phyloP scores from a whole-genome alignment of 92 coral and sea anemone species.

The Galaxea fascicularis region DNA sequence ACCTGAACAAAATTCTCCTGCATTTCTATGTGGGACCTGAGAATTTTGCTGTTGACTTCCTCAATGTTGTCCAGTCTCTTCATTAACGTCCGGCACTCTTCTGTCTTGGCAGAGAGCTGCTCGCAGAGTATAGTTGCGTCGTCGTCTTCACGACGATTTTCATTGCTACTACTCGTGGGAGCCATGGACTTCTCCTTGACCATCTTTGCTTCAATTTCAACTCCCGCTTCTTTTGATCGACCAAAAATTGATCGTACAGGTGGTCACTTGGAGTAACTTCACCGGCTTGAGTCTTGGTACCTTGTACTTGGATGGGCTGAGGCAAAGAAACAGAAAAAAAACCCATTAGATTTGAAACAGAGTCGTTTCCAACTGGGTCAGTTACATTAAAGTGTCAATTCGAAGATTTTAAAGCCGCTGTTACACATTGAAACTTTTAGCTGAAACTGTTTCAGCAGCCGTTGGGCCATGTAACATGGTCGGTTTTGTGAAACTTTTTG shows the following conservation, averaged over 20 bases:
- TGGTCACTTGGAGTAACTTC: too few species aligned
- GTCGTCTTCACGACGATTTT: conserved; percentile 3
- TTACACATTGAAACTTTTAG: too few species aligned
- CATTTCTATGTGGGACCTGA: conserved; percentile 26
- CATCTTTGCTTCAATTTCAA: conserved; percentile 7
- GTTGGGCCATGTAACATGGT: too few species aligned
- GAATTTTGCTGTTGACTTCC: conserved; percentile 9
- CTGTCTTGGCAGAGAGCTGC: conserved; percentile 16
- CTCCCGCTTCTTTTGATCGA: conserved; percentile 5
- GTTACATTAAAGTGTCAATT: too few species aligned
- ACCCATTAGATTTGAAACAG: neutral
- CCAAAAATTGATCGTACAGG: neutral
- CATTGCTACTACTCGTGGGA: neutral
- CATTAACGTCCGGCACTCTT: conserved; percentile 1
- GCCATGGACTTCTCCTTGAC: neutral
- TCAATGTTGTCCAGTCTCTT: neutral
- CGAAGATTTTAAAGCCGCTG: too few species aligned
- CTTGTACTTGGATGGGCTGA: neutral
- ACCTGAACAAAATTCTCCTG: conserved; percentile 33
- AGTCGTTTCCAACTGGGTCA: too few species aligned
- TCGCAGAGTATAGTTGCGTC: conserved; percentile 6
- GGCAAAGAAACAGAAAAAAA: neutral
- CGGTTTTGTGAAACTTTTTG: too few species aligned
- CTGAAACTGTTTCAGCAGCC: too few species aligned
- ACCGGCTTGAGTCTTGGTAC: neutral